Base-by-base conservation (phyloP, 2,797 vertebrate genomes). In the Pangasius larnaudii region DNA sequence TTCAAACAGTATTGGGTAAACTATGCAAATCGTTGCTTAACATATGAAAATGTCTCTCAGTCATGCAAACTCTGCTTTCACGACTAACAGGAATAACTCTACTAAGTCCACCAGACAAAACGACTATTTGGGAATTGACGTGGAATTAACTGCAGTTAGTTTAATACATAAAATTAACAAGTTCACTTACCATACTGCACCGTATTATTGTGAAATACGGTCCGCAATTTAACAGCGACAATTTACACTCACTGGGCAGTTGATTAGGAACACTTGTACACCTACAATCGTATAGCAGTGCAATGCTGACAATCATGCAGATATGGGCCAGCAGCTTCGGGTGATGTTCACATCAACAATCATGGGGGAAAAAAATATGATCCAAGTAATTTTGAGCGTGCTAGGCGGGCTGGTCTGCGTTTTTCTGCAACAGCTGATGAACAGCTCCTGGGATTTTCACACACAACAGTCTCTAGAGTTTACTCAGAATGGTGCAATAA, bases 41-140 rank as follows among this genome's bases (percentile, higher is more conserved):
- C n/a, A 24, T 49, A 89, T 79, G 79, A 58, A 87, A 90, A 89
- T 86, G 33, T 78, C 2, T 75, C 86, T 85, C 59, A 75, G 14
- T 85, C 85, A 88, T 81, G 63, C 80, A 88, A 91, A 92, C 33
- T 14, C 10, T 74, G 24, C 71, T 24, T 46, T 36, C 19, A 11
- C 16, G 27, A 51, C 67, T 69, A 75, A 72, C 67, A 84, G 61
- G 14, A 86, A 80, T 13, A 58, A 71, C 18, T 13, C 30, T 24
- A 46, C 6, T 59, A 53, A 61, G 19, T 27, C 7, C 2, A 51
- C 67, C 27, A 16, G 5, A 5, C 24, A 67, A 33, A 16, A 67
- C 0, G 2, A 46, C 53, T 1, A 27, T 8, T 22, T 59, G 51
- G 22, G 53, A 13, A 39, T 1, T 42, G 42, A 36, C 19, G 3